Base-by-base conservation (phyloP, 2,888 invertebrate species). In the Xiphydria camelus region DNA sequence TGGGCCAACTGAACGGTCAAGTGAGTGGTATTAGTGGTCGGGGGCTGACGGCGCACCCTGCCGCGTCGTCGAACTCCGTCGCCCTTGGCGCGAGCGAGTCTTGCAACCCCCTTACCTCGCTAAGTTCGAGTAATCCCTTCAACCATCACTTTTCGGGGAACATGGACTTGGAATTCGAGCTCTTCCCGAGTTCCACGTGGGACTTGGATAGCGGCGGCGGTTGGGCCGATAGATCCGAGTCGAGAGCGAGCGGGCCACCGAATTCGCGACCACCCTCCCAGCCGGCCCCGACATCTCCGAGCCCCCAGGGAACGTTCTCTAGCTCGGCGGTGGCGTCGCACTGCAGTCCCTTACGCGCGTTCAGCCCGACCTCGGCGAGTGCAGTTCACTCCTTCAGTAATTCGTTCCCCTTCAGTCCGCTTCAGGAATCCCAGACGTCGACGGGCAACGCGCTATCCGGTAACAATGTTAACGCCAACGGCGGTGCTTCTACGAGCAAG, bases 1-100 rank as follows among this genome's bases (percentile, higher is more conserved):
- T 82, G 57, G 84, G 82, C 56, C 81, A 88, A 51, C 82, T 86
- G 56, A 89, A 89, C 77, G 88, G 89, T 42, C 72, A 73, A 67
- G 66, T 73, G 63, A 70, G 65, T 62, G 66, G 68, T 57, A 61
- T 61, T 43, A 59, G 62, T 65, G 60, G 66, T 53, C 64, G 66
- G 41, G 62, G 59, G 48, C 49, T 57, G 68, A 66, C 52, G 67
- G 66, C 50, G 68, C 59, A 42, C 55, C 64, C 17, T 55, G 62
- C 45, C 37, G 62, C 55, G 59, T 57, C 61, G 62, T 66, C 58
- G 43, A 61, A 50, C 53, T 62, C 73, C 48, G 69, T 71, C 49
- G 61, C 64, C 49, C 66, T 77, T 53, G 77, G 75, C 53, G 31
- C 36, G 38, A 51, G 44, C 42, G 62, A 65, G 26, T 51, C 60